These are phyloP conservation scores for Anhinga anhinga DNA, from an alignment of 2,113 vertebrate species.

Conservation along the genomic window DNA sequence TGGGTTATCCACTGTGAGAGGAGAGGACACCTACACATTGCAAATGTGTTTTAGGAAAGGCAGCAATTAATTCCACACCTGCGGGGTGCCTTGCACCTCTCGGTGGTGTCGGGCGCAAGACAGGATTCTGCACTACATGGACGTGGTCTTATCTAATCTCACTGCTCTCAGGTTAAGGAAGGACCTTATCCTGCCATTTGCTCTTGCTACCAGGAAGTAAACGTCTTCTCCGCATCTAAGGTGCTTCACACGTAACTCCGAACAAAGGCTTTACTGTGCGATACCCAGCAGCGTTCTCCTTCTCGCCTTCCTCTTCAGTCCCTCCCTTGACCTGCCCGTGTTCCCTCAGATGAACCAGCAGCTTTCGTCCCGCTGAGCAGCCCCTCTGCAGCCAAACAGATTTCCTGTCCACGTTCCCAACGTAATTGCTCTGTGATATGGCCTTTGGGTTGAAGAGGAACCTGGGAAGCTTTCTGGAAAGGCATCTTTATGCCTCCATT, in stretches of 20 bases:
- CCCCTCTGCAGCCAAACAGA: neutral
- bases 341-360: neutral
- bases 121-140: neutral
- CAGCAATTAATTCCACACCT: neutral
- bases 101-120: accelerated
- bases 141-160: neutral
- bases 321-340: neutral
- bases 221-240: neutral
- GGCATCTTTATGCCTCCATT: neutral
- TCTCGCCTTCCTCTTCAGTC: neutral
- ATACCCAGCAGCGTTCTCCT: neutral
- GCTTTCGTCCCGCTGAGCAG: neutral
- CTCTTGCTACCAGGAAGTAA: neutral
- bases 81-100: neutral
- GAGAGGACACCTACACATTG: neutral
- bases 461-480: neutral
- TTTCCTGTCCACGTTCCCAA: accelerated
- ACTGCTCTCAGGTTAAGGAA: neutral
- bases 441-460: neutral
- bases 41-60: neutral
- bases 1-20: accelerated
- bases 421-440: accelerated
- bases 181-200: neutral
- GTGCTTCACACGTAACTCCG: neutral
- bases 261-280: slow-evolving; percentile 1